These are phyloP conservation scores for Polyergus mexicanus DNA, from an alignment of 1,140 invertebrate species.

Conservation along the genomic window DNA sequence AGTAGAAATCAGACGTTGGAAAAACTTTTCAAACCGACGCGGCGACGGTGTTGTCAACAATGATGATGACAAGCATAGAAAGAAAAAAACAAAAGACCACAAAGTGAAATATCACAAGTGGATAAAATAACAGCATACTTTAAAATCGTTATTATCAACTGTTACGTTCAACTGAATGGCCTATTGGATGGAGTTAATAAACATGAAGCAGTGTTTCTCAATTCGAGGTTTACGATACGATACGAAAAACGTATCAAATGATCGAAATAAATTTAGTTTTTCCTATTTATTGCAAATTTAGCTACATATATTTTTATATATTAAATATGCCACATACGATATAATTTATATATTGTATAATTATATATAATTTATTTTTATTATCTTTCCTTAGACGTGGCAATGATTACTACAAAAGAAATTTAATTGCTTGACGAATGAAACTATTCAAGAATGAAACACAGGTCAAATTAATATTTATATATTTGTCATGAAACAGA, in stretches of 20 bases:
- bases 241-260: not conserved
- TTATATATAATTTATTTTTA: not conserved
- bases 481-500: constrained; percentile 26
- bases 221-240: not conserved
- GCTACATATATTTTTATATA: not conserved
- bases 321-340: not conserved
- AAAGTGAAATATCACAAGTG: constrained; percentile 14
- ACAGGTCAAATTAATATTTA: constrained; percentile 38
- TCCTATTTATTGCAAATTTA: not conserved
- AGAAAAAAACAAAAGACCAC: constrained; percentile 23
- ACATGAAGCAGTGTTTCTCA: not conserved
- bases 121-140: constrained; percentile 16
- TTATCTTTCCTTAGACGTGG: not conserved
- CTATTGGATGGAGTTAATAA: constrained; percentile 3
- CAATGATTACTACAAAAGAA: not conserved
- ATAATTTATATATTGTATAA: not conserved
- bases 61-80: constrained; percentile 6
- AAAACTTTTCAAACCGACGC: constrained; percentile 29
- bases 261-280: not conserved
- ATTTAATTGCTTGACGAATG: not conserved
- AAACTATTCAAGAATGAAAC: constrained; percentile 8
- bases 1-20: constrained; percentile 7
- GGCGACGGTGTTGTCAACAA: not conserved
- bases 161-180: not conserved
- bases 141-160: constrained; percentile 17